Base-by-base conservation (phyloP, 2,888 invertebrate species). In the Perizoma affinitatum region DNA sequence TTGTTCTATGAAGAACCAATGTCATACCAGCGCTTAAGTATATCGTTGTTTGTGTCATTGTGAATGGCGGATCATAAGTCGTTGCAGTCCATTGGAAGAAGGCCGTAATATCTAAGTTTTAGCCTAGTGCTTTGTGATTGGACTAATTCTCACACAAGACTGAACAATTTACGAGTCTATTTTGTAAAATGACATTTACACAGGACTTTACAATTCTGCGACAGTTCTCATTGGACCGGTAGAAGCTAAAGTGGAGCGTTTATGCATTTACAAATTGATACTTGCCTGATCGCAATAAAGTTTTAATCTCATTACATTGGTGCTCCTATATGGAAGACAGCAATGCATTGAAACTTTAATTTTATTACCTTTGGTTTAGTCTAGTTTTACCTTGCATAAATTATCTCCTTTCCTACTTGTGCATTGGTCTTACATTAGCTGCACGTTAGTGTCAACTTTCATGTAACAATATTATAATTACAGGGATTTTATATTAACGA, bases 401-500 rank as follows among this genome's bases (percentile, higher is more conserved):
- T 52, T 58, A 47, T 52, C 51, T 53, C 45, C 40, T 54, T 49
- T 53, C 48, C 11, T 48, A 61, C 38, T 54, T 49, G 41, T 49
- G 38, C 47, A 38, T 9, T 38, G 51, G 44, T 43, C 54, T 54
- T 58, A 58, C 77, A 70, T 84, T 66, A 65, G 61, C 46, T 62
- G 59, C 65, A 69, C 60, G 35, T 60, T 68, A 68, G 84, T 86
- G 88, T 85, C 87, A 51, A 80, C 61, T 46, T 48, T 86, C 89
- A 88, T 84, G 79, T 86, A 83, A 90, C 90, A 91, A 90, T 92
- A 92, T 90, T 88, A 85, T 90, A 86, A 88, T 90, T 91, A 92
- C 92, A 92, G 92, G 92, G 92, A 92, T 92, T 92, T 92, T 90
- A 90, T 90, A 87, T 87, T 84, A 89, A 90, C 80, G 79, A 86